phyloP scores from a whole-genome alignment of 2,113 vertebrate genomes.

The Cnemophilus loriae region DNA sequence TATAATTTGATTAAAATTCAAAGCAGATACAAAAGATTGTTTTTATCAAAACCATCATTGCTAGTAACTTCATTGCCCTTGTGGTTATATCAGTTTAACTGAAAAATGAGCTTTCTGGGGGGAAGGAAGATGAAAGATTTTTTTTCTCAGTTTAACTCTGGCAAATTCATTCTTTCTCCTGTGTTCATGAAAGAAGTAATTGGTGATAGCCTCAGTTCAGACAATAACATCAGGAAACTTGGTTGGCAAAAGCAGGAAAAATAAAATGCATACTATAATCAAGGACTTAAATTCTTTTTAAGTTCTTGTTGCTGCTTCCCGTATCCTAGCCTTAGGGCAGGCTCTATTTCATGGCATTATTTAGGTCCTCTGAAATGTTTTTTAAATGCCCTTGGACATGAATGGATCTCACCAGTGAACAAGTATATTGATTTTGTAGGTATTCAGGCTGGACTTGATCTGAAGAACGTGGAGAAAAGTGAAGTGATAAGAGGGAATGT shows the following conservation, averaged over 20 bases:
- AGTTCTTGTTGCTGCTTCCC: background rate
- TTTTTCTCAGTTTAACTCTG: background rate
- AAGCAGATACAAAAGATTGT: background rate
- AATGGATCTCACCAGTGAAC: background rate
- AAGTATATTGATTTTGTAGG: background rate
- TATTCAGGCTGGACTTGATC: background rate
- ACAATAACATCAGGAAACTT: background rate
- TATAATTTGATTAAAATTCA: background rate
- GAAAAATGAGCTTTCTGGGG: background rate
- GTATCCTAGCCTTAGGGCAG: background rate
- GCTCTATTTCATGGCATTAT: background rate
- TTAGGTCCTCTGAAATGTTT: background rate
- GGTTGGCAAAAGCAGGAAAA: background rate
- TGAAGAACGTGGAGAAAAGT: background rate
- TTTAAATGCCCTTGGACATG: background rate
- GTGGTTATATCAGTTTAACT: background rate
- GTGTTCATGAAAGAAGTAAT: background rate
- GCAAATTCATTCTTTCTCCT: background rate
- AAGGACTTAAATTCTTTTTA: background rate
- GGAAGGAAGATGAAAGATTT: background rate
- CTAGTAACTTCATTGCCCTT: background rate
- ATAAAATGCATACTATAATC: background rate
- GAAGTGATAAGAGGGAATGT: background rate
- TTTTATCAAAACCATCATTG: background rate
- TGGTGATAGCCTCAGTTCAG: background rate